phyloP scores from a whole-genome alignment of 2,797 vertebrate species.

The Geotrypetes seraphini region DNA sequence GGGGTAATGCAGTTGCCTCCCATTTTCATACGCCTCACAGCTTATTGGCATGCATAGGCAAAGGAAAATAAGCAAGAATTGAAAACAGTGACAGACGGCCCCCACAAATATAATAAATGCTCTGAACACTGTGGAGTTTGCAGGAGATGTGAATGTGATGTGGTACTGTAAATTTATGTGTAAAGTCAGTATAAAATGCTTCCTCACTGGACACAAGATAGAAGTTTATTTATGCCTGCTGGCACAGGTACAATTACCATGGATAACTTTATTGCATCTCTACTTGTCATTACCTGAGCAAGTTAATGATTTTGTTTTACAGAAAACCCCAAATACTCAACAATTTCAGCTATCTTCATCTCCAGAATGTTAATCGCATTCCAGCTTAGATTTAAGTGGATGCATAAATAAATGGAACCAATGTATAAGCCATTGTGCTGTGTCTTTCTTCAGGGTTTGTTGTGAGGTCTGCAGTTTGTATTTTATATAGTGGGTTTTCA shows the following conservation, averaged over 20 bases:
- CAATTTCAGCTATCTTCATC: too few relatives aligned
- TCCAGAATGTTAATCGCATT: too few relatives aligned
- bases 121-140: background rate
- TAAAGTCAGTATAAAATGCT: background rate
- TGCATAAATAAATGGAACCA: too few relatives aligned
- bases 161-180: background rate
- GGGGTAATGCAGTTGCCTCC: background rate
- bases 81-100: constrained; percentile 2
- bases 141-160: background rate
- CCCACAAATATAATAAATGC: constrained; percentile 3
- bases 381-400: too few relatives aligned
- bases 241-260: background rate
- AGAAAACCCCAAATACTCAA: too few relatives aligned
- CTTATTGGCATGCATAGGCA: background rate
- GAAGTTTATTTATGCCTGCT: background rate
- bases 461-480: too few relatives aligned
- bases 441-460: too few relatives aligned
- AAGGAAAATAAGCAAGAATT: constrained; percentile 13
- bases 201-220: background rate
- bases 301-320: too few relatives aligned
- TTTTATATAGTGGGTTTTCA: too few relatives aligned
- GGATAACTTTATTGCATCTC: background rate
- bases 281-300: background rate
- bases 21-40: background rate
- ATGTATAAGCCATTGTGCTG: too few relatives aligned